Evolutionary conservation across 2,113 vertebrate genomes (phyloP).

Genomic region (Eira barbara): DNA sequence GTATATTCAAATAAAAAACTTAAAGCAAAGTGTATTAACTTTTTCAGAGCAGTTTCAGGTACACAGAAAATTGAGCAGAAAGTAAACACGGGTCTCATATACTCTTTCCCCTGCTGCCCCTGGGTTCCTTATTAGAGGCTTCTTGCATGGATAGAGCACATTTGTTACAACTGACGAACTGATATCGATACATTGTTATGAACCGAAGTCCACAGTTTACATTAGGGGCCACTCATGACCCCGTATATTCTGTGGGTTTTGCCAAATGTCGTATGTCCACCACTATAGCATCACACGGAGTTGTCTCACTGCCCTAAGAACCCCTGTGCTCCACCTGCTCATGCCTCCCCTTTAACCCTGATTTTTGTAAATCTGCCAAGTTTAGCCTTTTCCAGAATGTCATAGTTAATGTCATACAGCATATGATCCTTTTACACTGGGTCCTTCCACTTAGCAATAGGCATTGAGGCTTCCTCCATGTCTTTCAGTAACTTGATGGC

Average conservation of each 20-base stretch:
- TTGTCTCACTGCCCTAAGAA: rapidly evolving
- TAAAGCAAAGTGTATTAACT: neutral
- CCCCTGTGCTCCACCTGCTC: rapidly evolving
- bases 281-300: rapidly evolving
- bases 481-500: neutral
- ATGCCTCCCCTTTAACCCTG: rapidly evolving
- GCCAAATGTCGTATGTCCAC: rapidly evolving
- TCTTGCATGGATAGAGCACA: rapidly evolving
- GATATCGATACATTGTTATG: rapidly evolving
- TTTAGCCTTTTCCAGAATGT: neutral
- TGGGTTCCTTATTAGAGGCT: rapidly evolving
- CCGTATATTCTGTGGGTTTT: neutral
- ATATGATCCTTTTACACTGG: neutral
- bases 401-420: rapidly evolving
- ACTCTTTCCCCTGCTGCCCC: rapidly evolving
- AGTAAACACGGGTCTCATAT: rapidly evolving
- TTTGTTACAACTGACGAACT: rapidly evolving
- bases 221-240: rapidly evolving
- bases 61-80: neutral
- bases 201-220: rapidly evolving
- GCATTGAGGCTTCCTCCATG: neutral
- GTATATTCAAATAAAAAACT: neutral
- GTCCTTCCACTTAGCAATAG: neutral
- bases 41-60: neutral
- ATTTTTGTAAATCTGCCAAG: neutral